Base-by-base conservation (phyloP, 2,888 invertebrate species). In the Noctua comes region DNA sequence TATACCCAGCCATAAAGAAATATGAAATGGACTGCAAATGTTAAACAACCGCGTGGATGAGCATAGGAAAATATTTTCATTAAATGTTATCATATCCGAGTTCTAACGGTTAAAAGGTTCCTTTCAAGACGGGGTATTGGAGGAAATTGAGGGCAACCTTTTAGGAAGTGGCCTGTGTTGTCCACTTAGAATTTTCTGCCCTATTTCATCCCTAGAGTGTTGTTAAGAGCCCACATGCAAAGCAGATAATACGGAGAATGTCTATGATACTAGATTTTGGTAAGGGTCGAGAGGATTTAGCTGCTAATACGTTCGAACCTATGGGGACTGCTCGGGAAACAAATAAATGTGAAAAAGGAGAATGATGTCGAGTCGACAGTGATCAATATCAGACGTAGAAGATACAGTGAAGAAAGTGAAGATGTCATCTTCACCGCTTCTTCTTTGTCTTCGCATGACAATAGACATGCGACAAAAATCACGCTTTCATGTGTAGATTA, bases 1-100 rank as follows among this genome's bases (percentile, higher is more conserved):
- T 64, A 83, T 86, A 86, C 21, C 64, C 68, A 24, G 5, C 21
- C 31, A 65, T 77, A 62, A 43, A 66, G 46, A 72, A 71, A 57
- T 54, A 69, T 68, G 40, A 73, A 65, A 59, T 74, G 31, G 40
- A 65, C 51, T 73, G 43, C 5, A 64, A 85, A 82, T 68, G 16
- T 76, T 76, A 46, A 40, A 62, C 54, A 80, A 73, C 10, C 62
- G 16, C 21, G 6, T 70, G 13, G 40, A 43, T 24, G 7, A 59
- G 24, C 21, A n/a, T 73, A 48, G 6, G 59, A 54, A 51, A 69
- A 70, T 77, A 51, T 64, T 85, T 64, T 62, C 27, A n/a, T 36
- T 24, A 21, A 64, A 79, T 59, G n/a, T 48, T 40, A 24, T 40
- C 13, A 66, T 57, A 18, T 46, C 21, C 21, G 24, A 13, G 73